Conservation (phyloP, 2,113 vertebrate genomes). For the Drymodes brunneopygia region DNA sequence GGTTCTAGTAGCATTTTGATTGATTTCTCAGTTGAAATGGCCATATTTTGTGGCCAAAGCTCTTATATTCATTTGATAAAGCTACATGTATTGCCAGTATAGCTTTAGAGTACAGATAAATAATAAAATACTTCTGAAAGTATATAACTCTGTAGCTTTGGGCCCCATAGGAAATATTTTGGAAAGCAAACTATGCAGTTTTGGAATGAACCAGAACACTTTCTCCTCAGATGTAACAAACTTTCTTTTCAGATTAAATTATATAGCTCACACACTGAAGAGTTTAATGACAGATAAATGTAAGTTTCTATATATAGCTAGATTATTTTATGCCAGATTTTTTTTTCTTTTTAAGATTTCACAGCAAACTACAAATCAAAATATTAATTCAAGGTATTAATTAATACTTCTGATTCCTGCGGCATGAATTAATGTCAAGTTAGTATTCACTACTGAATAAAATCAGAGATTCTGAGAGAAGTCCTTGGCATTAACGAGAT, state of each 20-base stretch:
- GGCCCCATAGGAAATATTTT: background rate
- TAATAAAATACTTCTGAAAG: background rate
- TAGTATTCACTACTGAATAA: background rate
- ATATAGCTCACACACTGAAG: background rate
- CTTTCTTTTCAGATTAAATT: constrained; percentile 2
- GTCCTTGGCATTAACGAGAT: background rate
- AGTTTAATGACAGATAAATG: background rate
- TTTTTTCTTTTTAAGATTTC: background rate
- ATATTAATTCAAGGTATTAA: background rate
- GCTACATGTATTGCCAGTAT: background rate
- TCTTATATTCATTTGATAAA: background rate
- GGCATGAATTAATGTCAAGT: background rate
- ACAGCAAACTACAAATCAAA: background rate
- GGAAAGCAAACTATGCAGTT: background rate
- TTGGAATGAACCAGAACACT: background rate
- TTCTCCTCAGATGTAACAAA: background rate
- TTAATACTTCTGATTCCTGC: background rate
- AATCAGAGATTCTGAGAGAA: background rate
- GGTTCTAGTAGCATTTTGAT: background rate
- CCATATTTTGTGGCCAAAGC: background rate
- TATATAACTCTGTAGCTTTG: background rate
- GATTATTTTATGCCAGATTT: background rate
- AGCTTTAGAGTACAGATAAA: background rate
- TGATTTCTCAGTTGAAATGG: background rate
- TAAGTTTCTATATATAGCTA: background rate